Conservation (phyloP, 2,113 vertebrate genomes). For the Corythornis madagascariensis region DNA sequence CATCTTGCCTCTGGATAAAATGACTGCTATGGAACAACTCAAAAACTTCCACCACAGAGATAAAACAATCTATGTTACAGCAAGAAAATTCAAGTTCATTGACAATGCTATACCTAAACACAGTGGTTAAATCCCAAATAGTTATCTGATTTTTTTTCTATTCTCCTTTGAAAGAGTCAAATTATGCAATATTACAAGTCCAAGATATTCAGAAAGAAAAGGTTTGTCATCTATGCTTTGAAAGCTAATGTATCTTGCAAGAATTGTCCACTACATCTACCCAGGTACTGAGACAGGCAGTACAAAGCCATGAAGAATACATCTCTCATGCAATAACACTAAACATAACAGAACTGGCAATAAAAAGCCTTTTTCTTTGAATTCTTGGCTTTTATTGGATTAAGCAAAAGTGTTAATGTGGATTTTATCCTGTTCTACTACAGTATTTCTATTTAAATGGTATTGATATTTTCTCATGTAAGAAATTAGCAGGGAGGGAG, state of each 20-base stretch:
- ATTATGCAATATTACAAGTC: neutral
- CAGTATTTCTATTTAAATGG: neutral
- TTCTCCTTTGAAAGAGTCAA: neutral
- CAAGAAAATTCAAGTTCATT: neutral
- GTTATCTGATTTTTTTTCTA: neutral
- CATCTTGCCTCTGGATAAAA: constrained; percentile 21
- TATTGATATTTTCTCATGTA: neutral
- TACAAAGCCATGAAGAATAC: accelerated
- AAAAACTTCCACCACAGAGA: neutral
- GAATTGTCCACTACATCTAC: neutral
- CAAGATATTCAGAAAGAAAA: neutral
- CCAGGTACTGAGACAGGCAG: neutral
- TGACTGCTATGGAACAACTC: constrained; percentile 5
- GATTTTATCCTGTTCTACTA: neutral
- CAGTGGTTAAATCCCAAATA: neutral
- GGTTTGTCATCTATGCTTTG: neutral
- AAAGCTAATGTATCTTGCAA: neutral
- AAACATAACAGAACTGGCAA: neutral
- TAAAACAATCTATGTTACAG: neutral
- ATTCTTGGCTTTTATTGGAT: neutral
- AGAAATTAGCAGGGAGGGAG: neutral
- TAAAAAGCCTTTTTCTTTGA: neutral
- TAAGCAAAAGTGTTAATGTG: neutral
- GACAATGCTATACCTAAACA: neutral
- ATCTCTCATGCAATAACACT: neutral